Conservation (phyloP, 2,113 vertebrate genomes). For the Diglossa brunneiventris region DNA sequence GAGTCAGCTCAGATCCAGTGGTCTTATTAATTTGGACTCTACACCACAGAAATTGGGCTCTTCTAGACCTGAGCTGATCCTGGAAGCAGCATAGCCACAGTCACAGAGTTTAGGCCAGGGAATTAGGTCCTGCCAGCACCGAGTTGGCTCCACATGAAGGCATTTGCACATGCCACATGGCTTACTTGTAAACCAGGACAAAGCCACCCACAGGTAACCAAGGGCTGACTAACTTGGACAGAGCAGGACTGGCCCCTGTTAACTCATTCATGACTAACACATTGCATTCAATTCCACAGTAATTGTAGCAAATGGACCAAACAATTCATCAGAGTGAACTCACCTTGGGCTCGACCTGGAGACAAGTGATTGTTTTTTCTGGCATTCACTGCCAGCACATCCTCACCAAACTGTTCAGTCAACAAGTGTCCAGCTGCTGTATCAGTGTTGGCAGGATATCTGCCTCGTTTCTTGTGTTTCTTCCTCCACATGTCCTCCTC, state of each 20-base stretch:
- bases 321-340: conserved; percentile 12
- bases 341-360: conserved; percentile 58
- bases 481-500: conserved; percentile 20
- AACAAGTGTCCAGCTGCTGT: not conserved
- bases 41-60: conserved; percentile 6
- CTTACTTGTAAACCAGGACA: conserved; percentile 30
- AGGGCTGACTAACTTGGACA: conserved; percentile 20
- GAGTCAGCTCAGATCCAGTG: not conserved
- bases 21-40: not conserved
- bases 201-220: conserved; percentile 52
- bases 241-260: not conserved
- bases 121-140: not conserved
- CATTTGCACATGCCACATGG: not conserved
- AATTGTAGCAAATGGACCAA: conserved; percentile 11
- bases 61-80: not conserved
- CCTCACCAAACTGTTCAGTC: conserved; percentile 35
- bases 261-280: conserved; percentile 10
- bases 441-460: not conserved
- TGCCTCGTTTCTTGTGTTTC: conserved; percentile 29
- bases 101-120: not conserved
- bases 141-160: conserved; percentile 1
- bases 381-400: conserved; percentile 16
- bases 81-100: conserved; percentile 27
- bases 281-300: not conserved
- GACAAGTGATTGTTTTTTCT: conserved; percentile 42